These are phyloP conservation scores for Boleophthalmus pectinirostris DNA, from an alignment of 2,113 vertebrate species.

Conservation along the genomic window DNA sequence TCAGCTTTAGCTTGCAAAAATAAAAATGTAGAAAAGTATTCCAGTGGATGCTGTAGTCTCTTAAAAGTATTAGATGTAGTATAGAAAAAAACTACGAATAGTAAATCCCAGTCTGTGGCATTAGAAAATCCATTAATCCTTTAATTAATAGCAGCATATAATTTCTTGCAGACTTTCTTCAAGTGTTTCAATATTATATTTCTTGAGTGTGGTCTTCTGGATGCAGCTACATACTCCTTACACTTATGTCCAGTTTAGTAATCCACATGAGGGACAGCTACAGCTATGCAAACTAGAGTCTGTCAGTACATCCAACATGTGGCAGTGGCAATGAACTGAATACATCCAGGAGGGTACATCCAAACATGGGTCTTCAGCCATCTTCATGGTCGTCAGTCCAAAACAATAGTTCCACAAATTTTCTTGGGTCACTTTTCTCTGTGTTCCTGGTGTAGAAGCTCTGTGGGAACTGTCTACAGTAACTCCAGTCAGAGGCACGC, in stretches of 20 bases:
- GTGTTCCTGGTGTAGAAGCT: conserved; percentile 46
- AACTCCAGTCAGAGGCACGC: conserved; percentile 14
- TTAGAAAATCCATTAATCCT: conserved; percentile 43
- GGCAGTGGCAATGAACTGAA: not conserved
- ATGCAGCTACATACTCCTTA: conserved; percentile 32
- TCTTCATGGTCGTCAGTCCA: conserved; percentile 62
- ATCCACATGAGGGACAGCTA: conserved; percentile 66
- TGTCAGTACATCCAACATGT: conserved; percentile 68
- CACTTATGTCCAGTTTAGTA: conserved; percentile 72
- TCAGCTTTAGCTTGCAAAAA: conserved; percentile 9
- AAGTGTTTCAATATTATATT: conserved; percentile 30
- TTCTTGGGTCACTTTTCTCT: conserved; percentile 27
- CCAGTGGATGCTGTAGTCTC: conserved; percentile 46
- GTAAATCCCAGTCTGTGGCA: conserved; percentile 50
- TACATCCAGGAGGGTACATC: conserved; percentile 65
- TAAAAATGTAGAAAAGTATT: conserved; percentile 52
- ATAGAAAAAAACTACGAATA: conserved; percentile 15
- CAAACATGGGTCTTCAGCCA: conserved; percentile 48
- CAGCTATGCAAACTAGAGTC: conserved; percentile 54
- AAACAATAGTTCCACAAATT: conserved; percentile 57
- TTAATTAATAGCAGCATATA: conserved; percentile 11
- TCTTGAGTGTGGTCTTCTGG: conserved; percentile 45
- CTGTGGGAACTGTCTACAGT: conserved; percentile 32
- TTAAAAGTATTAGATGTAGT: conserved; percentile 6
- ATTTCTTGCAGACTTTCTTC: conserved; percentile 20